phyloP scores from a whole-genome alignment of 2,797 vertebrate species.

The Toxotes lorentzi region DNA sequence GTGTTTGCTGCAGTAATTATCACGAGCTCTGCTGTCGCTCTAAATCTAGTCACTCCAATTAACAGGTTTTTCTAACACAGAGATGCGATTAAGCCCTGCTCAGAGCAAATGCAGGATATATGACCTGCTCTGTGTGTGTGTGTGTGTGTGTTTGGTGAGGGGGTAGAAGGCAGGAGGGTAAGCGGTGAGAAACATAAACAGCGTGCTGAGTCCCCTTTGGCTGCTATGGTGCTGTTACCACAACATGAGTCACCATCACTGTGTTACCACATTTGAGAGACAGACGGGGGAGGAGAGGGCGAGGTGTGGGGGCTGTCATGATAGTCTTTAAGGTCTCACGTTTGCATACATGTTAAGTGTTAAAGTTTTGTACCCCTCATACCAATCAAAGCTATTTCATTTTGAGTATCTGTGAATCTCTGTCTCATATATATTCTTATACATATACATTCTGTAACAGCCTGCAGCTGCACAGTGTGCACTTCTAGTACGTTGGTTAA shows the following conservation, averaged over 20 bases:
- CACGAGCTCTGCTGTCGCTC: constrained; percentile 34
- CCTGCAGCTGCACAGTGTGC: too few species aligned
- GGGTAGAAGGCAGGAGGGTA: constrained; percentile 10
- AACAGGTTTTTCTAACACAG: constrained; percentile 54
- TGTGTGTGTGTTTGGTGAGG: constrained; percentile 21
- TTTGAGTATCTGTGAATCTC: background rate
- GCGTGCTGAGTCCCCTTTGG: constrained; percentile 59
- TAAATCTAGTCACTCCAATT: constrained; percentile 60
- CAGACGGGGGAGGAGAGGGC: constrained; percentile 1
- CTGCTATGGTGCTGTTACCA: constrained; percentile 63
- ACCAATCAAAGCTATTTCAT: too few species aligned
- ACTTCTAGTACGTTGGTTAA: background rate
- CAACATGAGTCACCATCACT: constrained; percentile 66
- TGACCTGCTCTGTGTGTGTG: constrained; percentile 35
- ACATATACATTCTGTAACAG: background rate
- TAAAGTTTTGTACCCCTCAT: too few species aligned
- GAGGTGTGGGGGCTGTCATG: background rate
- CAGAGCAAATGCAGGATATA: constrained; percentile 31
- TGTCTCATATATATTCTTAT: background rate
- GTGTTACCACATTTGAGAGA: constrained; percentile 61
- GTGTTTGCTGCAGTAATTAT: constrained; percentile 45
- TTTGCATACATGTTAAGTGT: background rate
- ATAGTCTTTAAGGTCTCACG: background rate
- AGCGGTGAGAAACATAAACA: constrained; percentile 54
- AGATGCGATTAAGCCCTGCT: constrained; percentile 36